Percentiles rank a stretch among this genome's conserved stretches.
Conservation (phyloP, 2,888 invertebrate species). For the Hipparchia sbordonii region DNA sequence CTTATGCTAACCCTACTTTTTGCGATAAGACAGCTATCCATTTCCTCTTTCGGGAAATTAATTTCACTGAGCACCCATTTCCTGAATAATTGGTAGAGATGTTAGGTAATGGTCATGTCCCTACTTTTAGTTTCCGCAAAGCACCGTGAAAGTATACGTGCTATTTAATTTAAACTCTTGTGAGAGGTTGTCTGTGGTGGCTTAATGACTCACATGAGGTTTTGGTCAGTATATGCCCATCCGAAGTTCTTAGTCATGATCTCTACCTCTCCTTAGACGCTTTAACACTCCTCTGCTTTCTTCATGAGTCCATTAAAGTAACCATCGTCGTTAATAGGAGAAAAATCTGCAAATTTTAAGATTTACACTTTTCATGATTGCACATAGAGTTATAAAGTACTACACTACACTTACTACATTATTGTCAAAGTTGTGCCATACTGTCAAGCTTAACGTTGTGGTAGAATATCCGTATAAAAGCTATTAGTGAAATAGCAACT, state of each 20-base stretch:
- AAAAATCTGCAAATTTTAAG: too few species aligned
- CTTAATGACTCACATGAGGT: neutral
- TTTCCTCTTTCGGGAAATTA: slow-evolving; percentile 11
- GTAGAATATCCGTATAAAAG: slow-evolving; percentile 8
- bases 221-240: neutral
- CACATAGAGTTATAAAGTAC: neutral
- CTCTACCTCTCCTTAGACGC: too few species aligned
- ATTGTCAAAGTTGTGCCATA: neutral
- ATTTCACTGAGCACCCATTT: slow-evolving; percentile 10
- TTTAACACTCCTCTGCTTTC: too few species aligned
- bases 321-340: too few species aligned
- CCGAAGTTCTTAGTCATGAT: too few species aligned
- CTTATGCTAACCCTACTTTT: neutral
- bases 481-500: neutral
- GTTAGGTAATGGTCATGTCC: slow-evolving; percentile 5
- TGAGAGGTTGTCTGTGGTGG: neutral
- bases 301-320: too few species aligned
- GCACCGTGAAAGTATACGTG: neutral
- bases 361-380: neutral
- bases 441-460: neutral
- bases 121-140: slow-evolving; percentile 13
- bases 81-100: neutral
- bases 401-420: neutral
- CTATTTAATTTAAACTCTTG: neutral
- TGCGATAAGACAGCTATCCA: slow-evolving; percentile 22